These are phyloP conservation scores for Drosophila bocki DNA, from an alignment of 1,140 invertebrate genomes.

Conservation along the genomic window DNA sequence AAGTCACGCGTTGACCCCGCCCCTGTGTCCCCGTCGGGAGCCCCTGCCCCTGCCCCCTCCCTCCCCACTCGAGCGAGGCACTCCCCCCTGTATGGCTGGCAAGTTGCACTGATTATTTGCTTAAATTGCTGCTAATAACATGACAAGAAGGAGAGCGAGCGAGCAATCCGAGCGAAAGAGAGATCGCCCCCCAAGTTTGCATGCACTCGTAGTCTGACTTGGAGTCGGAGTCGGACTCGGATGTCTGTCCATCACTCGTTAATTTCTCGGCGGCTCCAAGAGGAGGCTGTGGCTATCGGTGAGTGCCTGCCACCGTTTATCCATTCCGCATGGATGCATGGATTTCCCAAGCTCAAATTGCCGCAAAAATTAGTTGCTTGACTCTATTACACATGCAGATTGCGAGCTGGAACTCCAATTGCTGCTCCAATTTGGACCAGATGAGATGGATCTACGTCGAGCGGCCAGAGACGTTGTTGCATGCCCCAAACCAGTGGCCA, in stretches of 20 bases:
- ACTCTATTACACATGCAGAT: constrained; percentile 66
- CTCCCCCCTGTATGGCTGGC: constrained; percentile 32
- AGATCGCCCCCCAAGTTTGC: constrained; percentile 62
- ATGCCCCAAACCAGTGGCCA: constrained; percentile 60
- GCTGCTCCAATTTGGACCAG: constrained; percentile 57
- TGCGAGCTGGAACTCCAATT: constrained; percentile 61
- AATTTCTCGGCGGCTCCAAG: constrained; percentile 46
- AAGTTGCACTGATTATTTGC: constrained; percentile 84
- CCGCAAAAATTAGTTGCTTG: constrained; percentile 64
- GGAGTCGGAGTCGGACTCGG: constrained; percentile 30
- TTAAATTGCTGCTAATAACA: constrained; percentile 85
- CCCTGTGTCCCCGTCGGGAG: constrained; percentile 20
- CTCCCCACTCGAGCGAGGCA: neutral
- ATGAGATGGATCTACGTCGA: constrained; percentile 37
- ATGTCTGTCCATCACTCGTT: constrained; percentile 82
- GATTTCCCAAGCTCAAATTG: constrained; percentile 64
- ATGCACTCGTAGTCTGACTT: constrained; percentile 40
- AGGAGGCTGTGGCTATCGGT: constrained; percentile 13
- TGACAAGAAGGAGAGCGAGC: constrained; percentile 72
- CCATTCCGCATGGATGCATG: constrained; percentile 50
- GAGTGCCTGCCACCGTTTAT: constrained; percentile 62
- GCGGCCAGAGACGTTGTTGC: constrained; percentile 27
- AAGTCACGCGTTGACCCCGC: constrained; percentile 70
- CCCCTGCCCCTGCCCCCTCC: neutral
- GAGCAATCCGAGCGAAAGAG: constrained; percentile 22